A percentile compares a stretch with the other conserved stretches of the same genome.
These are phyloP conservation scores for Scaptomyza tumidula DNA, from an alignment of 2,888 invertebrate genomes.

Conservation along the genomic window DNA sequence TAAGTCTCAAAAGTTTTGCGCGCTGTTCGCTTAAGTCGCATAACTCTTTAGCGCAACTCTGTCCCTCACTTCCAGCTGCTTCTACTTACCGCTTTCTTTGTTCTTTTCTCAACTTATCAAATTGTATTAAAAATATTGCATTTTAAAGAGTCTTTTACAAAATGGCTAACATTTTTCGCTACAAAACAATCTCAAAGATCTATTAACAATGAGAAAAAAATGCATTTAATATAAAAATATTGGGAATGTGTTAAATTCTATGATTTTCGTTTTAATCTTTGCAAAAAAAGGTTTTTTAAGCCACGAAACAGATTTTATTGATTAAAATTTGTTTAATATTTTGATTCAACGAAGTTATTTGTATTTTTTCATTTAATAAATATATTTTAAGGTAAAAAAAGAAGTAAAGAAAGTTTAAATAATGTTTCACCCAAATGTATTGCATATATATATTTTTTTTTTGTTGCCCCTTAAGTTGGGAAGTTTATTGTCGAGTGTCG, in stretches of 20 bases:
- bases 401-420: too few relatives aligned
- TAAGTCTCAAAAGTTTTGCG: slow-evolving; percentile 51
- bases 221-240: too few relatives aligned
- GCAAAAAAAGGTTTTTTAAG: too few relatives aligned
- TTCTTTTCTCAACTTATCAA: slow-evolving; percentile 18
- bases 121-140: slow-evolving; percentile 3
- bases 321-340: too few relatives aligned
- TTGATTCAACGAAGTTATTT: too few relatives aligned
- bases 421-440: slow-evolving; percentile 13
- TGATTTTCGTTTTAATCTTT: too few relatives aligned
- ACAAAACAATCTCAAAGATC: too few relatives aligned
- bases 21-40: slow-evolving; percentile 50
- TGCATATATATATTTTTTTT: background rate
- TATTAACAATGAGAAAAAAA: too few relatives aligned
- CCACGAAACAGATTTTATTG: too few relatives aligned
- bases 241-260: too few relatives aligned
- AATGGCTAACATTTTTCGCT: background rate
- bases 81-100: slow-evolving; percentile 15
- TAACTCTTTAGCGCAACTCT: slow-evolving; percentile 45
- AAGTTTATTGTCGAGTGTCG: slow-evolving; percentile 18
- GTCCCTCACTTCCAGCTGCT: background rate
- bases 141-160: too few relatives aligned
- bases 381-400: background rate
- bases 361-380: too few relatives aligned
- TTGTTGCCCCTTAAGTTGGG: slow-evolving; percentile 12